Evolutionary conservation across 2,888 invertebrate species (phyloP).

Genomic region (Leucania comma): DNA sequence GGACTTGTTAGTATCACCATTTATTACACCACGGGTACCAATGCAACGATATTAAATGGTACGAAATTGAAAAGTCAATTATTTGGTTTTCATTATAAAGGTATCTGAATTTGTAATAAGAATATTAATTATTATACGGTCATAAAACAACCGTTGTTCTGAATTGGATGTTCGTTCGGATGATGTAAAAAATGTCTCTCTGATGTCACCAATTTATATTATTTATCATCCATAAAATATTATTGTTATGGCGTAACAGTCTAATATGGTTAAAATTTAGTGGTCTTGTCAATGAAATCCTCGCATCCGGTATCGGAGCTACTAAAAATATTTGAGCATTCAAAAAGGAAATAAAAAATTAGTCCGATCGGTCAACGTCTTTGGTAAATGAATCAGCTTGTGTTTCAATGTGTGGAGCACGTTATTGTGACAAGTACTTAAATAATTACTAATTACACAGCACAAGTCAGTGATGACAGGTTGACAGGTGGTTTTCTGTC

Average conservation of each 20-base stretch:
- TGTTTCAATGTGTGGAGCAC: conserved; percentile 41
- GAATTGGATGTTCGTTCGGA: conserved; percentile 44
- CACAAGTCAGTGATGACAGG: conserved; percentile 49
- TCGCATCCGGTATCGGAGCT: conserved; percentile 53
- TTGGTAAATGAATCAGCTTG: conserved; percentile 59
- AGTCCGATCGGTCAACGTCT: conserved; percentile 48
- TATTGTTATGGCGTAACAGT: conserved; percentile 48
- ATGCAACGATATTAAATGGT: conserved; percentile 68
- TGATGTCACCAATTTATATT: conserved; percentile 43
- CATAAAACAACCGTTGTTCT: conserved; percentile 56
- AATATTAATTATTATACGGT: conserved; percentile 56
- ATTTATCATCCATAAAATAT: conserved; percentile 59
- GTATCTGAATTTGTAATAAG: conserved; percentile 55
- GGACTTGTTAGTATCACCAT: conserved; percentile 86
- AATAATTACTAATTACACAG: conserved; percentile 59
- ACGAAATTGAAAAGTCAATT: conserved; percentile 77
- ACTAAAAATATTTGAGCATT: conserved; percentile 43
- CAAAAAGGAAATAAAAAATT: conserved; percentile 53
- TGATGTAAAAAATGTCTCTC: conserved; percentile 46
- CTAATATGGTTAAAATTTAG: conserved; percentile 48
- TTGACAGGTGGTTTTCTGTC: conserved; percentile 54
- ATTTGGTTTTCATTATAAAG: conserved; percentile 66
- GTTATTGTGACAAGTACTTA: conserved; percentile 50
- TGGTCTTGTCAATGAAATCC: conserved; percentile 37
- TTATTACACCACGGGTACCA: conserved; percentile 85